Percentiles rank a stretch among this genome's conserved stretches.
Evolutionary conservation across 2,797 vertebrate species (phyloP).

Genomic region (Mus spretus): DNA sequence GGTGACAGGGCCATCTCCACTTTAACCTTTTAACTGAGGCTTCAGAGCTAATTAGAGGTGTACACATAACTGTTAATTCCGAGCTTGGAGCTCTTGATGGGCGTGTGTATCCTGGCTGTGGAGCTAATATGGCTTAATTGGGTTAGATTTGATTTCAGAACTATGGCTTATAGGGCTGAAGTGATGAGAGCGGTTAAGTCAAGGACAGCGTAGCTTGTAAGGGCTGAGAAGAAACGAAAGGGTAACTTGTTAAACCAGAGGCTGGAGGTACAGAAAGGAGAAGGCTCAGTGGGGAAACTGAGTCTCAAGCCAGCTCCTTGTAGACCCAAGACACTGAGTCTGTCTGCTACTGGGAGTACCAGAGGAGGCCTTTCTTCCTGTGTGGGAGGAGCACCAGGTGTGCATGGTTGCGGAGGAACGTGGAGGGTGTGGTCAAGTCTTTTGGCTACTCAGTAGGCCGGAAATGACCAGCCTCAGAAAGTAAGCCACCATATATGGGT

Average conservation of each 20-base stretch:
- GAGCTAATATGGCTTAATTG: background rate
- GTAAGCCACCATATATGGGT: background rate
- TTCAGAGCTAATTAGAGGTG: constrained; percentile 13
- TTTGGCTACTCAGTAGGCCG: background rate
- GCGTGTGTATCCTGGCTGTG: background rate
- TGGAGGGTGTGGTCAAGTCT: background rate
- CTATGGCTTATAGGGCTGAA: background rate
- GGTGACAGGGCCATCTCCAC: background rate
- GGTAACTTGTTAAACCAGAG: background rate
- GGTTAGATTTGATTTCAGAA: constrained; percentile 43
- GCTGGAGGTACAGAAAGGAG: background rate
- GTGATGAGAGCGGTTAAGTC: background rate
- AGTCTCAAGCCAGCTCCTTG: background rate
- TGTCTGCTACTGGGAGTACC: too few relatives aligned
- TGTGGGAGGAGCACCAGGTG: background rate
- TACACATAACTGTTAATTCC: background rate
- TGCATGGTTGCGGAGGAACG: rapidly evolving
- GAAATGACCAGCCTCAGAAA: background rate
- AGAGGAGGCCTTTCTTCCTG: background rate
- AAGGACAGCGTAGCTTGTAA: background rate
- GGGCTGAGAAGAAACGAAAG: background rate
- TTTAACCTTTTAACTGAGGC: constrained; percentile 38
- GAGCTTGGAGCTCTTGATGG: constrained; percentile 33
- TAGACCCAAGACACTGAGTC: background rate
- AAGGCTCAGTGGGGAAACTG: background rate